Conservation (phyloP, 2,113 vertebrate genomes). For the Pterocles orientalis region DNA sequence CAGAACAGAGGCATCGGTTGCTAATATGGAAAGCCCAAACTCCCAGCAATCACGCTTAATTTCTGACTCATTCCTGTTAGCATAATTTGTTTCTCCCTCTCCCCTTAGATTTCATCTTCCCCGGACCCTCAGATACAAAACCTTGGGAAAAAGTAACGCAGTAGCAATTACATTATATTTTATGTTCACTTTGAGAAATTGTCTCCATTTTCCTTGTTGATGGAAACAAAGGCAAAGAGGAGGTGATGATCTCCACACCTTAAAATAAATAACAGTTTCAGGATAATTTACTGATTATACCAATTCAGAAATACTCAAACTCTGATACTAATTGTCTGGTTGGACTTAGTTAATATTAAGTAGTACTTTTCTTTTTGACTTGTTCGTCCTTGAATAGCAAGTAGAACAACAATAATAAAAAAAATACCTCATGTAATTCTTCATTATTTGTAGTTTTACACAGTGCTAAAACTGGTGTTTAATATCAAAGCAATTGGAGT, state of each 20-base stretch:
- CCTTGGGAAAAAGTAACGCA: neutral
- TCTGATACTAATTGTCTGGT: neutral
- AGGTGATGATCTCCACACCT: neutral
- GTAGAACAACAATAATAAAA: neutral
- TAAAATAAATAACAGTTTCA: neutral
- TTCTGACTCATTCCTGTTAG: constrained; percentile 15
- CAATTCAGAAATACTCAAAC: neutral
- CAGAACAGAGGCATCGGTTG: constrained; percentile 7
- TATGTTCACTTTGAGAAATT: neutral
- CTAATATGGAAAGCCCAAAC: constrained; percentile 29
- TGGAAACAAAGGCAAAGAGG: neutral
- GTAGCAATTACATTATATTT: neutral
- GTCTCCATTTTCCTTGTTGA: neutral
- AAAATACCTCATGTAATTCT: neutral
- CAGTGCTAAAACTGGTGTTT: neutral
- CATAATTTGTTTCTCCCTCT: neutral
- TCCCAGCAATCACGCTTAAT: neutral
- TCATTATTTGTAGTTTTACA: neutral
- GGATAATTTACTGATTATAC: neutral
- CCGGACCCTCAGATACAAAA: neutral
- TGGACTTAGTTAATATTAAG: neutral
- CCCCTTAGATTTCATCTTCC: neutral
- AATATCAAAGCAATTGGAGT: neutral
- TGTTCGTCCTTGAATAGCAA: neutral
- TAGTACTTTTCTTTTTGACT: neutral